Conservation (phyloP, 1,140 invertebrate genomes). For the Venustaconcha ellipsiformis region DNA sequence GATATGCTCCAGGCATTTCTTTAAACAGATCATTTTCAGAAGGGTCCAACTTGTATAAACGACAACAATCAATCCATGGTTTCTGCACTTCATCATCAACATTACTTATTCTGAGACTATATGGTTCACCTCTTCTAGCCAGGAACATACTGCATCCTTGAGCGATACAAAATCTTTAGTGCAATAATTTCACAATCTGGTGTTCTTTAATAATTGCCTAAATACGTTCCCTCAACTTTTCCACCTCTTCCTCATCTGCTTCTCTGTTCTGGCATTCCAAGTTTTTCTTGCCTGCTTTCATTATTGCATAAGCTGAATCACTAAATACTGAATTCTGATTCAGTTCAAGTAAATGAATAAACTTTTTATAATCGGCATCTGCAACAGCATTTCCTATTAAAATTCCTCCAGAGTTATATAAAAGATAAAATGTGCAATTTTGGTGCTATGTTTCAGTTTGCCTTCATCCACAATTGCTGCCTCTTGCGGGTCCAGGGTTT, state of each 20-base stretch:
- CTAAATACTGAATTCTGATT: not conserved
- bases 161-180: not conserved
- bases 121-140: conserved; percentile 5
- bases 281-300: not conserved
- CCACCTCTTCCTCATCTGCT: not conserved
- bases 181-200: not conserved
- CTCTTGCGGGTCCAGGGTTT: too few relatives aligned
- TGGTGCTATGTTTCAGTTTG: too few relatives aligned
- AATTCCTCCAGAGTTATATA: too few relatives aligned
- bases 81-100: not conserved
- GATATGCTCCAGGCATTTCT: conserved; percentile 3
- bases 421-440: too few relatives aligned
- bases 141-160: conserved; percentile 3
- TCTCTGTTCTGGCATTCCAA: conserved; percentile 9
- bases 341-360: conserved; percentile 2
- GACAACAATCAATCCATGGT: not conserved
- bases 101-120: not conserved
- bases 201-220: not conserved
- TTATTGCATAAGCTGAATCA: conserved; percentile 9
- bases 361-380: too few relatives aligned
- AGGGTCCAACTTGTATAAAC: not conserved
- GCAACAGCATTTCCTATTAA: too few relatives aligned
- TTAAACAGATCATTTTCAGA: conserved; percentile 8
- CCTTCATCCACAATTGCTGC: too few relatives aligned
- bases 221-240: conserved; percentile 1